Conservation (phyloP, 2,797 vertebrate genomes). For the Eremophila alpestris region DNA sequence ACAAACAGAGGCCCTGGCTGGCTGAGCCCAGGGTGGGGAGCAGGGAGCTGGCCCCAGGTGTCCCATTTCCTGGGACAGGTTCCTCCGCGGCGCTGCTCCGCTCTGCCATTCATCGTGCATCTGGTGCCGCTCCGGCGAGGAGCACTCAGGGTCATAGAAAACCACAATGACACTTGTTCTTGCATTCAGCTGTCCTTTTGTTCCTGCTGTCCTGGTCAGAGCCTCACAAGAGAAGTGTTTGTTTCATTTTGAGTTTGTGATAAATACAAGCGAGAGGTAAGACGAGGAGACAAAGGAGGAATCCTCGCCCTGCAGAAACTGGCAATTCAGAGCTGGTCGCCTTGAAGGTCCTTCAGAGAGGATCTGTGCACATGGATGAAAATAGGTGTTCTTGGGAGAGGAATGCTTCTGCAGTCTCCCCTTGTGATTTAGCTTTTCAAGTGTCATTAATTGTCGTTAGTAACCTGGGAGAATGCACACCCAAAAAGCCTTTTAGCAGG, state of each 20-base stretch:
- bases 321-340: not conserved
- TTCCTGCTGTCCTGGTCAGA: constrained; percentile 45
- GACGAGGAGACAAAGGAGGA: constrained; percentile 39
- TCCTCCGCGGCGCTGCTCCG: not conserved
- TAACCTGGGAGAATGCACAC: not conserved
- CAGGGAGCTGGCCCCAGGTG: constrained; percentile 46
- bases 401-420: not conserved
- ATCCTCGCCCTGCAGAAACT: constrained; percentile 4
- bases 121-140: constrained; percentile 35
- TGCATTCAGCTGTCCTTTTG: constrained; percentile 34
- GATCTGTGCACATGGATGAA: not conserved
- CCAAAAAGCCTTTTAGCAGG: not conserved
- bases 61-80: constrained; percentile 45
- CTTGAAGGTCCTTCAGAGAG: constrained; percentile 21
- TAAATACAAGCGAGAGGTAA: constrained; percentile 27
- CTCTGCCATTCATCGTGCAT: constrained; percentile 20
- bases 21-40: rapidly evolving
- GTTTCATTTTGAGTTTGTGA: constrained; percentile 27
- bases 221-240: constrained; percentile 29
- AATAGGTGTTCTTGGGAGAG: constrained; percentile 1
- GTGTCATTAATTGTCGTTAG: constrained; percentile 14
- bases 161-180: constrained; percentile 37
- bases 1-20: not conserved
- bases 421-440: constrained; percentile 18
- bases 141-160: constrained; percentile 11